phyloP scores from a whole-genome alignment of 2,797 vertebrate species.

The Glossophaga mutica region DNA sequence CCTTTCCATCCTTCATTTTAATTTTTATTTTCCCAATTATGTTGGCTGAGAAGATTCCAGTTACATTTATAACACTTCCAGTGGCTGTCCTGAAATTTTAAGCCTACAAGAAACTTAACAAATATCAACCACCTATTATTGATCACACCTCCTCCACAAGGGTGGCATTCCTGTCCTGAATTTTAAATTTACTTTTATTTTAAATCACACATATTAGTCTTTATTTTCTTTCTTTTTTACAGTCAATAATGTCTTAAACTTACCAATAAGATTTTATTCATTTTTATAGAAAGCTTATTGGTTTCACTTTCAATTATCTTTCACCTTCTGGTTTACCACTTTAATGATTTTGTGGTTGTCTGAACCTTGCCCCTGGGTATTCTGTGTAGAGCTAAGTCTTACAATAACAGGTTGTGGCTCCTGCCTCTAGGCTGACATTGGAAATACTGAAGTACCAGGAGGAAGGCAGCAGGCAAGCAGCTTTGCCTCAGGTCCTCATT shows the following conservation, averaged over 20 bases:
- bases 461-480: background rate
- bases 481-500: background rate
- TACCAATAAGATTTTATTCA: background rate
- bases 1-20: background rate
- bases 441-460: background rate
- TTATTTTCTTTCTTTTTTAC: background rate
- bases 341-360: background rate
- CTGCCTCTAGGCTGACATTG: background rate
- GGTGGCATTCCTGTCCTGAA: background rate
- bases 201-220: background rate
- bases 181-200: conserved; percentile 4
- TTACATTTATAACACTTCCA: background rate
- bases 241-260: background rate
- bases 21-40: background rate
- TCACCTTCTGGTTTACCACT: background rate
- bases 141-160: background rate
- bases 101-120: background rate
- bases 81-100: background rate
- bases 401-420: background rate
- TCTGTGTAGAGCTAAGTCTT: background rate
- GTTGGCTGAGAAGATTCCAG: background rate
- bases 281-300: background rate
- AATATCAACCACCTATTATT: background rate
- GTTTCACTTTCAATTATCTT: background rate
- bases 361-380: background rate